Base-by-base conservation (phyloP, 2,888 invertebrate genomes). In the Branchipolynoe longqiensis region DNA sequence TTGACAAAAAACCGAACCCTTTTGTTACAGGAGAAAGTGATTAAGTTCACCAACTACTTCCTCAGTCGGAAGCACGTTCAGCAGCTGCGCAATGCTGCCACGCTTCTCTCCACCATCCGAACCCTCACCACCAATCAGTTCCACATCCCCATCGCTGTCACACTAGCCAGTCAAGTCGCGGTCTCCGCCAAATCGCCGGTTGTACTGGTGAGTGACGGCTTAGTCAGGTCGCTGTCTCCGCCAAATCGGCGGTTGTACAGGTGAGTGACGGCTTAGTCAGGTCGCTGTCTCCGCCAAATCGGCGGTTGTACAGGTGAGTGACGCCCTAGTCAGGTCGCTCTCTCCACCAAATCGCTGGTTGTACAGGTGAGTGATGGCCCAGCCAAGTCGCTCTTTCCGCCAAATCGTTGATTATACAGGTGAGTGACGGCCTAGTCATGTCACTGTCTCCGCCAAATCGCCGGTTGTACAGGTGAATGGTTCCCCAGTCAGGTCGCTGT, bases 11-110 rank as follows among this genome's bases (percentile, higher is more conserved):
- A n/a, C n/a, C n/a, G n/a, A n/a, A n/a, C n/a, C n/a, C n/a, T 40
- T 74, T 81, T 48, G 82, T 90, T 90, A n/a, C 90, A 93, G 90
- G 96, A 96, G 38, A 98, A 98, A 94, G 96, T 96, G 0, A 95
- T 97, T 81, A 99, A 99, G 95, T 96, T 99, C 91, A 96, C 96
- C 0, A 96, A 96, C 92, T 99, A 99, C 94, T 95, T 99, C 91
- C 94, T 98, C 87, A 97, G 97, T 73, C 95, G 99, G 64, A 96
- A 97, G 89, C 97, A 97, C 73, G 98, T 98, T 0, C 97, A 97
- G 93, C 96, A 97, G 2, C 95, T 97, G 0, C 96, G 97, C 92
- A 98, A 98, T 48, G 97, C 97, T 4, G 96, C 96, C 87, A 95
- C 96, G 85, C 95, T 99, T 38, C 94, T 98, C 0, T 97, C 97